Conservation (phyloP, 2,888 invertebrate genomes). For the Apodemia zela region DNA sequence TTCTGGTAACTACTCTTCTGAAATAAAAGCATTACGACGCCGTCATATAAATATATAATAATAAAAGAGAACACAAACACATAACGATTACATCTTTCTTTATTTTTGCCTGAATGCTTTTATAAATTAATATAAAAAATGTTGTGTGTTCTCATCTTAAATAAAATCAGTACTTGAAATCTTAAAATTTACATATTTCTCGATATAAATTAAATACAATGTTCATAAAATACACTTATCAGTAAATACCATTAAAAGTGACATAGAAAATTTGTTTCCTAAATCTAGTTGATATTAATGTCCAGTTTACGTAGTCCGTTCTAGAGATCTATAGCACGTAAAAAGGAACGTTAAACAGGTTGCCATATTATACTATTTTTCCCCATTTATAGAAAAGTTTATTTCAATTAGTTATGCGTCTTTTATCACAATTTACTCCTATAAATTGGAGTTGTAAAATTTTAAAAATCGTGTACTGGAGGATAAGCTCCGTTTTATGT, state of each 20-base stretch:
- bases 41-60: not conserved
- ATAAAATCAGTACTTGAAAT: conserved; percentile 66
- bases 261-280: conserved; percentile 77
- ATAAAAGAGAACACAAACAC: conserved; percentile 49
- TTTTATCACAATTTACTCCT: conserved; percentile 9
- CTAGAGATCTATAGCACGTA: conserved; percentile 19
- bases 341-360: conserved; percentile 18
- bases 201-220: conserved; percentile 74
- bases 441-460: conserved; percentile 18
- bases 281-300: conserved; percentile 69
- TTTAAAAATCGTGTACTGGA: not conserved
- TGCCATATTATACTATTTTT: conserved; percentile 14
- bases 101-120: not conserved
- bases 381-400: not conserved
- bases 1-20: conserved; percentile 58
- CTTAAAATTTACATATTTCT: conserved; percentile 61
- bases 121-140: conserved; percentile 37
- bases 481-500: not conserved
- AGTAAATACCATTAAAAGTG: conserved; percentile 69
- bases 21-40: conserved; percentile 24
- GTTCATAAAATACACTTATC: conserved; percentile 74
- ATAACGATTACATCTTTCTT: conserved; percentile 26
- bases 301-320: conserved; percentile 52
- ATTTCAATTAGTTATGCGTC: not conserved
- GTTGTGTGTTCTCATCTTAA: conserved; percentile 55